Evolutionary conservation across 2,113 vertebrate genomes (phyloP), one percentile per base, ranked within the genome.

Genomic region (Pseudopipra pipra): DNA sequence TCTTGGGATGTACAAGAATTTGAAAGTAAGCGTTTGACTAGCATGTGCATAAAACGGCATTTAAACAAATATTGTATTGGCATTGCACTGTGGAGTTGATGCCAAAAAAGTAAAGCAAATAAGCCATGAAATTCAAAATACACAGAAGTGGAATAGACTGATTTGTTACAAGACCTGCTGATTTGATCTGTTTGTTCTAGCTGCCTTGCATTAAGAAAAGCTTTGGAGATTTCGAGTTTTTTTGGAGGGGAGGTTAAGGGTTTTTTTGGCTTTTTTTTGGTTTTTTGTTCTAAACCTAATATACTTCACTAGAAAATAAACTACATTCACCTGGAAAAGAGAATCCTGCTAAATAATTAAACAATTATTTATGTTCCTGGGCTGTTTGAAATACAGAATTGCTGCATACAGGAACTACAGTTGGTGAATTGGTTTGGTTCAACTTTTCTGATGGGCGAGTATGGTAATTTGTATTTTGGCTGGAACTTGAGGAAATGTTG

Each of bases 61-160:
- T 98, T 98, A 98, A 98, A 97, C 97, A 98, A 98, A 98, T 98
- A 98, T 20, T 97, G 96, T 98, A 97, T 97, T 98, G 97, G 98
- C 98, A 97, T 97, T 97, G 95, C 87, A 75, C 96, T 81, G 89
- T 93, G 93, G 94, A 97, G 94, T 85, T 55, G 49, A 96, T 98
- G 98, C 98, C 98, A 98, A 97, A 98, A 97, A 97, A 97, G 95
- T 97, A 98, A 97, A 98, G 97, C 98, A 98, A 98, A 98, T 98
- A 98, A 98, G 97, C 95, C 88, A 62, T 96, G 97, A 98, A 98
- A 98, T 97, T 97, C 95, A 98, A 98, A 98, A 98, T 98, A 98
- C 96, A 98, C 98, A 98, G 96, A 92, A 77, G 87, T 77, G 93
- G 61, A 90, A 96, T 91, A 94, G 96, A 95, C 90, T 79, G 97